Conservation (phyloP, 1,140 invertebrate species). For the Metaphire vulgaris region DNA sequence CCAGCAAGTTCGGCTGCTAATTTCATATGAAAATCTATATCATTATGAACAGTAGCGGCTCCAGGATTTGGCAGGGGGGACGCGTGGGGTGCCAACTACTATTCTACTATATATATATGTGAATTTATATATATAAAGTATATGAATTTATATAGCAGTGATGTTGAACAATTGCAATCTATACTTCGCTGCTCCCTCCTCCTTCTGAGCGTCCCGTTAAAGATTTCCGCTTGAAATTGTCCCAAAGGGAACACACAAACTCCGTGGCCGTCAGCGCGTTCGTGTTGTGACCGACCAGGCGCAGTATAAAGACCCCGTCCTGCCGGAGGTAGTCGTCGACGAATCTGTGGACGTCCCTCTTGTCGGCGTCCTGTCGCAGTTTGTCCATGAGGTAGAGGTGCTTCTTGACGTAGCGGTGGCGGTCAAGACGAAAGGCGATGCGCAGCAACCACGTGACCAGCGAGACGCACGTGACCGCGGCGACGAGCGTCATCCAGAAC, state of each 20-base stretch:
- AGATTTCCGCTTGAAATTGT: constrained; percentile 16
- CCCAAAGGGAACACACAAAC: constrained; percentile 30
- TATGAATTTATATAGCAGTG: too few relatives aligned
- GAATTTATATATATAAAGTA: too few relatives aligned
- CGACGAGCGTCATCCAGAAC: constrained; percentile 52
- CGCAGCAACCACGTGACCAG: constrained; percentile 32
- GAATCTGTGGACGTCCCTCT: constrained; percentile 21
- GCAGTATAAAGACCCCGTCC: constrained; percentile 52
- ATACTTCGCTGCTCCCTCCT: neutral
- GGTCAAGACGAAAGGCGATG: constrained; percentile 16
- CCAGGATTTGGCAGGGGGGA: too few relatives aligned
- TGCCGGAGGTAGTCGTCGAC: constrained; percentile 47
- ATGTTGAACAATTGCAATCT: too few relatives aligned
- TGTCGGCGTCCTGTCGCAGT: constrained; percentile 12
- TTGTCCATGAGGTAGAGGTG: constrained; percentile 19
- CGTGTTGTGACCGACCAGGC: constrained; percentile 52
- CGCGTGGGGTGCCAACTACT: too few relatives aligned
- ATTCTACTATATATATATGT: too few relatives aligned
- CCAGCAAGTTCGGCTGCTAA: too few relatives aligned
- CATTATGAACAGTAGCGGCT: too few relatives aligned
- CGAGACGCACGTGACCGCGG: constrained; percentile 21
- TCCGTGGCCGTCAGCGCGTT: constrained; percentile 31
- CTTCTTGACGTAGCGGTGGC: constrained; percentile 18
- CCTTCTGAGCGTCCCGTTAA: neutral
- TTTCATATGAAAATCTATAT: too few relatives aligned